Evolutionary conservation across 2,113 vertebrate species (phyloP).

Genomic region (Limnothrissa miodon): DNA sequence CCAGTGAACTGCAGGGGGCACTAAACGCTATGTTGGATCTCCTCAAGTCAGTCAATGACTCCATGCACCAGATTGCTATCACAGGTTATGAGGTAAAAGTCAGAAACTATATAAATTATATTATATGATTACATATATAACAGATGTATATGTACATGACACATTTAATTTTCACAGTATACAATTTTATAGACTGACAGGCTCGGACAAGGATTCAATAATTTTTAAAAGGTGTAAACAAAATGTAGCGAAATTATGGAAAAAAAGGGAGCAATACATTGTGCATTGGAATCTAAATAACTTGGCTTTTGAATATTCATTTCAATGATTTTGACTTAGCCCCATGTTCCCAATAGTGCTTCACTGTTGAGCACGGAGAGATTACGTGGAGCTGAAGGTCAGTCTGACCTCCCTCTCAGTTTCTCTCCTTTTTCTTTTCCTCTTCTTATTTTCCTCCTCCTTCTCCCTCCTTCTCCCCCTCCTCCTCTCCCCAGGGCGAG

Average conservation of each 20-base stretch:
- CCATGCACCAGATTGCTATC: slow-evolving; percentile 97
- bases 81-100: slow-evolving; percentile 88
- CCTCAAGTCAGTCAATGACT: slow-evolving; percentile 96
- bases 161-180: no score
- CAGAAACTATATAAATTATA: background rate
- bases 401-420: background rate
- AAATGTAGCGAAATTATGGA: no score
- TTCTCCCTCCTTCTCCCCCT: background rate
- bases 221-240: no score
- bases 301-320: background rate
- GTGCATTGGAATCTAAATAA: background rate
- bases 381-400: background rate
- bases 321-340: background rate
- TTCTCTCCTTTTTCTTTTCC: background rate
- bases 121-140: no score
- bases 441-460: no score
- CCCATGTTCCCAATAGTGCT: background rate
- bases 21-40: slow-evolving; percentile 89
- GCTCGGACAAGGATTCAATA: no score
- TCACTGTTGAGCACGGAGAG: background rate
- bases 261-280: background rate
- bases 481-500: slow-evolving; percentile 76
- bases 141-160: no score
- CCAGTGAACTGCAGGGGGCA: slow-evolving; percentile 84
- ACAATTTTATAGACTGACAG: no score